Conservation (phyloP, 2,113 vertebrate species). For the Carassius gibelio region DNA sequence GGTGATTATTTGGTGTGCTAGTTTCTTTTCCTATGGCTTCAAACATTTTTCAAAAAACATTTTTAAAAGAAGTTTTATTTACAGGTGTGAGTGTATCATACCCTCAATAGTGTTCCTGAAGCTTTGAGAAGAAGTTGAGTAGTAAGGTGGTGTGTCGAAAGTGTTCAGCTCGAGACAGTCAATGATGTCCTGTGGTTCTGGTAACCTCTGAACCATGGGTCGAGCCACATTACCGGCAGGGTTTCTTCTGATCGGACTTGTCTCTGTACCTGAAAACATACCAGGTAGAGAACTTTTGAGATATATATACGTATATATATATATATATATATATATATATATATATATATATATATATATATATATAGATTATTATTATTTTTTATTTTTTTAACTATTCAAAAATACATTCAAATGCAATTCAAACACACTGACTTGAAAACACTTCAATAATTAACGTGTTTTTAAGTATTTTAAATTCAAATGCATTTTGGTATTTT, state of each 20-base stretch:
- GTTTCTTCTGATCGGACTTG: constrained; percentile 87
- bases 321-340: no score
- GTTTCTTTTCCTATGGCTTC: constrained; percentile 29
- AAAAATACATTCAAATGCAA: no score
- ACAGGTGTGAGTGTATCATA: constrained; percentile 45
- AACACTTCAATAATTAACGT: no score
- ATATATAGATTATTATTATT: no score
- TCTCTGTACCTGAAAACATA: constrained; percentile 78
- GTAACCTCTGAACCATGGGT: constrained; percentile 90
- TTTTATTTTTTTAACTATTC: no score
- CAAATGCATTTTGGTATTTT: no score
- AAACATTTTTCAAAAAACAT: not conserved
- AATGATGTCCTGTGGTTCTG: constrained; percentile 84
- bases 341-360: no score
- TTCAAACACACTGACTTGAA: no score
- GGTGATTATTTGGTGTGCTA: constrained; percentile 45
- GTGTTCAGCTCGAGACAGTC: constrained; percentile 87
- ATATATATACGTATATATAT: not conserved
- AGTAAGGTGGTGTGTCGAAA: constrained; percentile 85
- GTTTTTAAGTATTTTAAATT: no score
- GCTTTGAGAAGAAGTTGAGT: constrained; percentile 84
- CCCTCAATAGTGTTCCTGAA: constrained; percentile 86
- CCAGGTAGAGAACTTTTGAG: not conserved
- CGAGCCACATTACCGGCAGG: constrained; percentile 89
- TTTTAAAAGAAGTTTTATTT: not conserved